phyloP scores from a whole-genome alignment of 2,113 vertebrate genomes.

The pig (Sus scrofa) region T2T-Sscrofa CM000820.6:15642501-15643000 shows the following conservation, averaged over 20 bases:
- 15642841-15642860: neutral
- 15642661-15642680: neutral
- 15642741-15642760: neutral
- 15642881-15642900: neutral
- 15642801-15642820: constrained; percentile 5
- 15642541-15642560: neutral
- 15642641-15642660: neutral
- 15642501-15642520: neutral
- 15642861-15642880: neutral
- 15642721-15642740: neutral
- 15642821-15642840: neutral
- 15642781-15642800: constrained; percentile 35
- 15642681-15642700: neutral
- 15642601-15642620: neutral
- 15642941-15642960: neutral
- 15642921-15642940: neutral
- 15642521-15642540: neutral
- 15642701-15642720: neutral
- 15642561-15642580: neutral
- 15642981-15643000: neutral
- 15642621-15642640: neutral
- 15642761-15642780: neutral
- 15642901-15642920: neutral
- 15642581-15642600: neutral
- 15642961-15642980: neutral